Conservation (phyloP, 2,797 vertebrate species). For the Oophaga sylvatica region DNA sequence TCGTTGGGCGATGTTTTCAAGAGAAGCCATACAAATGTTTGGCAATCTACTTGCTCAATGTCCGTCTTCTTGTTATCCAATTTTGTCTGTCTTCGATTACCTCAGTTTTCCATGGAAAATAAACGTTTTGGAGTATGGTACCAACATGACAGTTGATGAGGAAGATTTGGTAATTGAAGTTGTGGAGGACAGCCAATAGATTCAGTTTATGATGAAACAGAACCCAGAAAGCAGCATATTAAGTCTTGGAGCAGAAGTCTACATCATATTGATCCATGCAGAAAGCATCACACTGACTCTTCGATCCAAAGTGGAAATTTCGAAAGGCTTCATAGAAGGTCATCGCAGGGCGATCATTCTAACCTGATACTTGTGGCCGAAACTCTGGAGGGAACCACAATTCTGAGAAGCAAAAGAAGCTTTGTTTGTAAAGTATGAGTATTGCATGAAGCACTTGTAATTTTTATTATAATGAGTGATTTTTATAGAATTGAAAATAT, state of each 20-base stretch:
- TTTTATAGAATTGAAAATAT: no score
- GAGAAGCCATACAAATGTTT: neutral
- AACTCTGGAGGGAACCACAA: neutral
- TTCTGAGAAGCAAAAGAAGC: neutral
- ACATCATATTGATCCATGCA: neutral
- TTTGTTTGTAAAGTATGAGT: neutral
- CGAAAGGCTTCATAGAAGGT: neutral
- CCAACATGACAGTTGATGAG: neutral
- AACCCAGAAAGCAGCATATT: no score
- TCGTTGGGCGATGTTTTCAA: neutral
- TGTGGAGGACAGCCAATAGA: neutral
- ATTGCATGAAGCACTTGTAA: no score
- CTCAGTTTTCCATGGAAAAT: slow-evolving; percentile 18
- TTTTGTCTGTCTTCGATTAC: neutral
- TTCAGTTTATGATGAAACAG: no score
- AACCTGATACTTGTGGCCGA: neutral
- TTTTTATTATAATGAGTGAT: no score
- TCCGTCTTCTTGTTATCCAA: neutral
- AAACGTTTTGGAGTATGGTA: neutral
- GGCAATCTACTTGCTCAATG: neutral
- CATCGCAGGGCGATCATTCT: neutral
- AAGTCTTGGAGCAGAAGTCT: no score
- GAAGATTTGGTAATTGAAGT: neutral
- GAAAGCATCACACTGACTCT: neutral
- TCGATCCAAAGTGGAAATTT: slow-evolving; percentile 14